Evolutionary conservation across 2,113 vertebrate genomes (phyloP).

Genomic region (Scalopus aquaticus): DNA sequence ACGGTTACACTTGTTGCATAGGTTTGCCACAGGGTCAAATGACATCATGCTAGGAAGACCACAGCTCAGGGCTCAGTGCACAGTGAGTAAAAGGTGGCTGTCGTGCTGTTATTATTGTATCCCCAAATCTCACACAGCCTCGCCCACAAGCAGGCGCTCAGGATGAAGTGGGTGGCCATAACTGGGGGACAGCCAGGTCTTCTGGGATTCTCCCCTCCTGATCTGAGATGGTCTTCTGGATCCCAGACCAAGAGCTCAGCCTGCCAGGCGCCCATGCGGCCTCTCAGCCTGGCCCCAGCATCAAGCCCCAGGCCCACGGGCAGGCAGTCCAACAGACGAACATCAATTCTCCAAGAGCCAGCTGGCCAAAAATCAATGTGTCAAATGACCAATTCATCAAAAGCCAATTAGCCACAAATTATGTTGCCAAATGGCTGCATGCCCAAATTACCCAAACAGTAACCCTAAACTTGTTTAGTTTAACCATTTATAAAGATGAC

Average conservation of each 20-base stretch:
- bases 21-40: neutral
- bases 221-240: constrained; percentile 55
- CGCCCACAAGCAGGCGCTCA: neutral
- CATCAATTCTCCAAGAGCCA: constrained; percentile 61
- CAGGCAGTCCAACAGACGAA: constrained; percentile 57
- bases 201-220: constrained; percentile 46
- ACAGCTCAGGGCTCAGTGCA: neutral
- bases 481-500: constrained; percentile 77
- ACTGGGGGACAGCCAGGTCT: constrained; percentile 33
- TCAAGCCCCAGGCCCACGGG: constrained; percentile 44
- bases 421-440: constrained; percentile 71
- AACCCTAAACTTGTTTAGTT: constrained; percentile 76
- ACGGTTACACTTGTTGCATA: neutral
- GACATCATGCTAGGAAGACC: neutral
- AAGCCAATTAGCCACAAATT: constrained; percentile 77
- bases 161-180: constrained; percentile 10
- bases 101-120: neutral
- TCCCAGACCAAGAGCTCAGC: constrained; percentile 36
- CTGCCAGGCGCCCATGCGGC: constrained; percentile 65
- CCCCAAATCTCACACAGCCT: neutral
- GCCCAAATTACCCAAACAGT: constrained; percentile 75
- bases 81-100: neutral
- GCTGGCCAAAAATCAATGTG: constrained; percentile 71
- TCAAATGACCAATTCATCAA: constrained; percentile 80
- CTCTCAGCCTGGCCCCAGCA: constrained; percentile 45